Conservation (phyloP, 2,113 vertebrate species). For the Pavo muticus region DNA sequence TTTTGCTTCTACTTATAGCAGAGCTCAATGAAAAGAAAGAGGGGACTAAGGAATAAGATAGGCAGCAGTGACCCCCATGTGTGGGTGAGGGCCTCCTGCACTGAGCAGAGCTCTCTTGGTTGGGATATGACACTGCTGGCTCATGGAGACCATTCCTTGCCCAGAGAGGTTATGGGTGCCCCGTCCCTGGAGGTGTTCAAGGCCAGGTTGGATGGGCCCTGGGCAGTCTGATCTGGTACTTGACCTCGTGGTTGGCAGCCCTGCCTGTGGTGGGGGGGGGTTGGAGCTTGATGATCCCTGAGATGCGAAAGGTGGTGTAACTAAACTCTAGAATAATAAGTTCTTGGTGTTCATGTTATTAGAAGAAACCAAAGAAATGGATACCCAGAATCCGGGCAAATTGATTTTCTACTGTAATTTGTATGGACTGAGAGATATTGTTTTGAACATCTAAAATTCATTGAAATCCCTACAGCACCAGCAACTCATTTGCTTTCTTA, state of each 20-base stretch:
- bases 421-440: accelerated
- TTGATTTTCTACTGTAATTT: background rate
- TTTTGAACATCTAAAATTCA: background rate
- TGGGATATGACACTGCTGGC: background rate
- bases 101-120: background rate
- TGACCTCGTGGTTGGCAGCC: no score
- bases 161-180: no score
- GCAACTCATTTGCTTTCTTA: background rate
- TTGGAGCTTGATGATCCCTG: no score
- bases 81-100: background rate
- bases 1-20: background rate
- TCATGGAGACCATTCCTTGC: background rate
- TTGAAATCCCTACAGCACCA: background rate
- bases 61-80: background rate
- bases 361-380: background rate
- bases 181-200: no score
- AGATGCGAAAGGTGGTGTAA: background rate
- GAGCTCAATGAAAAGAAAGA: background rate
- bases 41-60: background rate
- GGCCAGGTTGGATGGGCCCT: no score
- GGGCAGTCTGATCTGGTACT: no score
- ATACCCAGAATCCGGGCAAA: background rate
- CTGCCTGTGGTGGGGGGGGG: no score
- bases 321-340: background rate
- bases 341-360: background rate